phyloP scores from a whole-genome alignment of 2,888 invertebrate species.

The Cabera pusaria region DNA sequence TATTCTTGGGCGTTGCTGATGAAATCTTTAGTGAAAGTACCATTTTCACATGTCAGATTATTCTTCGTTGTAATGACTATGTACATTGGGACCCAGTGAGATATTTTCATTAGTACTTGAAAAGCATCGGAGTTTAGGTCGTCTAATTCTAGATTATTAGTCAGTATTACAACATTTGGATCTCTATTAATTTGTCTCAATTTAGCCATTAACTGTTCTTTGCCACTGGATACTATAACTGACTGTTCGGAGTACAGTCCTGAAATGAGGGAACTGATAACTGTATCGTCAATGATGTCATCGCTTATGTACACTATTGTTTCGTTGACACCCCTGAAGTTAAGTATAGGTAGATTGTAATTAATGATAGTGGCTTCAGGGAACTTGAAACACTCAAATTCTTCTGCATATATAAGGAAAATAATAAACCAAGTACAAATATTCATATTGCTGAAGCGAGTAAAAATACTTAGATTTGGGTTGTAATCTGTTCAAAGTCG shows the following conservation, averaged over 20 bases:
- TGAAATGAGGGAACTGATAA: conserved; percentile 19
- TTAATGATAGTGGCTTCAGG: conserved; percentile 3
- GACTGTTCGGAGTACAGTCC: conserved; percentile 18
- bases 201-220: too few relatives aligned
- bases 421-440: conserved; percentile 6
- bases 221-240: conserved; percentile 17
- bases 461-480: too few relatives aligned
- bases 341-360: conserved; percentile 18
- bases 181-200: too few relatives aligned
- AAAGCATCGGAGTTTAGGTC: conserved; percentile 11
- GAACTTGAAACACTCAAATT: conserved; percentile 15
- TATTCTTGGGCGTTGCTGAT: conserved; percentile 33
- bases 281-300: conserved; percentile 7
- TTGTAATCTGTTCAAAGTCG: conserved; percentile 1
- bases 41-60: conserved; percentile 38
- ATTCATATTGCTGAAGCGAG: conserved; percentile 9
- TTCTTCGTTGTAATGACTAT: conserved; percentile 39
- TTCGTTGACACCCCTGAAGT: conserved; percentile 16
- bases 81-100: conserved; percentile 40
- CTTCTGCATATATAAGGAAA: conserved; percentile 7
- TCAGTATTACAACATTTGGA: conserved; percentile 22
- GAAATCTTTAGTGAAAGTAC: conserved; percentile 32
- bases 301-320: conserved; percentile 19
- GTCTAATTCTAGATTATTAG: conserved; percentile 7
- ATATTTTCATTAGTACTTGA: conserved; percentile 16